A percentile compares a stretch with the other conserved stretches of the same genome.
These are phyloP conservation scores for Brachypalpus laphriformis DNA, from an alignment of 2,888 invertebrate species.

Conservation along the genomic window DNA sequence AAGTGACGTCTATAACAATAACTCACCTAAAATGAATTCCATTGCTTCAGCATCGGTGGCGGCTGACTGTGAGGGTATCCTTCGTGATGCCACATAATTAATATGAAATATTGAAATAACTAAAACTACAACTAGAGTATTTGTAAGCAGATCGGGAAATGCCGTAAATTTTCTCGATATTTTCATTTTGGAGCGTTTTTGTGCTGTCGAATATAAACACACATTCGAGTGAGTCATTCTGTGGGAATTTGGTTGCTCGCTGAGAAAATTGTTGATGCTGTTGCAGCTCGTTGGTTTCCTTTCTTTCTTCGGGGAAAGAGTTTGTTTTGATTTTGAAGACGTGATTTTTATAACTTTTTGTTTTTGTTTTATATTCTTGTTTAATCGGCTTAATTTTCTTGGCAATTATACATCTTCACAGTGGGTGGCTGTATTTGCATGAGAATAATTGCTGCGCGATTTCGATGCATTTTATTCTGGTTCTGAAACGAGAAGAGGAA, in stretches of 20 bases:
- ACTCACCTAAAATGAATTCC: slow-evolving; percentile 67
- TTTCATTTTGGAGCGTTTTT: slow-evolving; percentile 70
- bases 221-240: slow-evolving; percentile 58
- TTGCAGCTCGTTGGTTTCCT: neutral
- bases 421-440: neutral
- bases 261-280: slow-evolving; percentile 6
- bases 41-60: slow-evolving; percentile 16
- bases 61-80: slow-evolving; percentile 29
- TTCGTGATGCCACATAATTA: slow-evolving; percentile 59
- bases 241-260: slow-evolving; percentile 40
- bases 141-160: slow-evolving; percentile 49
- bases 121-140: slow-evolving; percentile 50
- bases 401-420: slow-evolving; percentile 41
- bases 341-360: slow-evolving; percentile 7
- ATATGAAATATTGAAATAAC: slow-evolving; percentile 65
- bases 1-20: slow-evolving; percentile 4
- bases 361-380: slow-evolving; percentile 8
- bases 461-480: slow-evolving; percentile 29
- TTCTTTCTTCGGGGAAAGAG: slow-evolving; percentile 1
- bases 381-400: slow-evolving; percentile 39
- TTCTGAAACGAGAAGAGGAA: slow-evolving; percentile 27
- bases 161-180: slow-evolving; percentile 33
- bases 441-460: slow-evolving; percentile 14
- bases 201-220: slow-evolving; percentile 63
- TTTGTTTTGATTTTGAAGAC: slow-evolving; percentile 29